Evolutionary conservation across 2,888 invertebrate genomes (phyloP).

Genomic region (Liopterus haemorrhoidalis): DNA sequence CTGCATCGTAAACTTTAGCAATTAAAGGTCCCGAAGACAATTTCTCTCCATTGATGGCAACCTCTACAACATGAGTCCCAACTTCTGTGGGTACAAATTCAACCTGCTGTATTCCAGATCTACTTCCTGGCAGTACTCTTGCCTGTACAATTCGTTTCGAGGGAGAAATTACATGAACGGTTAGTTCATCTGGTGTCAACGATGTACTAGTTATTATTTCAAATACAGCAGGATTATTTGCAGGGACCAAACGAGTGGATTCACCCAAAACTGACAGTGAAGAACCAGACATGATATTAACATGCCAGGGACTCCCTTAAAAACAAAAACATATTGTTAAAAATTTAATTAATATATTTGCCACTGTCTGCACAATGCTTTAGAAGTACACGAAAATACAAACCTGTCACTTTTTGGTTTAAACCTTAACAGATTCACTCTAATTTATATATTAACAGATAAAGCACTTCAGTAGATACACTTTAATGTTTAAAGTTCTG

Average conservation of each 20-base stretch:
- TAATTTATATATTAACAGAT: conserved; percentile 4
- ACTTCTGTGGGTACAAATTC: conserved; percentile 92
- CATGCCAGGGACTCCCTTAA: conserved; percentile 90
- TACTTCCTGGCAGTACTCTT: conserved; percentile 74
- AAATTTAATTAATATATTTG: no score
- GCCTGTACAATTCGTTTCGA: conserved; percentile 77
- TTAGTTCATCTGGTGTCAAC: conserved; percentile 52
- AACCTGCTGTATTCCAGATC: conserved; percentile 70
- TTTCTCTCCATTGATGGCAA: conserved; percentile 79
- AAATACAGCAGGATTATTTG: conserved; percentile 83
- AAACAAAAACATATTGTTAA: conserved; percentile 32
- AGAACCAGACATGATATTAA: conserved; percentile 75
- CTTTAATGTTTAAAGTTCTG: conserved; percentile 5
- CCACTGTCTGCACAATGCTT: conserved; percentile 15
- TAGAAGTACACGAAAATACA: conserved; percentile 10
- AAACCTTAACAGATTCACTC: conserved; percentile 3
- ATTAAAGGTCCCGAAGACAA: conserved; percentile 84
- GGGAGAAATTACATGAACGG: conserved; percentile 72
- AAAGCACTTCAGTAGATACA: conserved; percentile 6
- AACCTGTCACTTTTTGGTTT: conserved; percentile 12
- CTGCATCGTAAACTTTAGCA: conserved; percentile 92
- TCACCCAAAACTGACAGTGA: conserved; percentile 78
- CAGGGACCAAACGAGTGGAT: conserved; percentile 83
- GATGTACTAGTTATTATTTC: conserved; percentile 69
- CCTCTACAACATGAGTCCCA: conserved; percentile 90